Percentiles rank a stretch among this genome's conserved stretches.
Evolutionary conservation across 2,888 invertebrate species (phyloP).

Genomic region (Prenolepis imparis): DNA sequence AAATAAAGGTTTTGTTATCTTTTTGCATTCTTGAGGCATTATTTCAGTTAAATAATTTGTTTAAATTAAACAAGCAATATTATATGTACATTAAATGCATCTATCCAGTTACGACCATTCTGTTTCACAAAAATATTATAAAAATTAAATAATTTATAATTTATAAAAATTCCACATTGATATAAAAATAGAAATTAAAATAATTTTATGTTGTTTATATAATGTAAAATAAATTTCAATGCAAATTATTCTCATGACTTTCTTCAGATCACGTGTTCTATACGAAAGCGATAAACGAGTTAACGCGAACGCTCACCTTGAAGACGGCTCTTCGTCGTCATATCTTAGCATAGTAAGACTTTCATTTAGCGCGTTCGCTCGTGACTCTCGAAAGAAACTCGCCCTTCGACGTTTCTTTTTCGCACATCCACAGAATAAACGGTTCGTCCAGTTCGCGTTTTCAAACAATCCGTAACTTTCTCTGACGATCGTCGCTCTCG

Average conservation of each 20-base stretch:
- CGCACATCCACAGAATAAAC: background rate
- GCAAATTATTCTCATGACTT: background rate
- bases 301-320: constrained; percentile 66
- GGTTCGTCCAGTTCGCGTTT: background rate
- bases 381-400: constrained; percentile 36
- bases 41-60: background rate
- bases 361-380: constrained; percentile 59
- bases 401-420: background rate
- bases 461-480: constrained; percentile 34
- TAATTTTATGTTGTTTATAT: background rate
- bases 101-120: background rate
- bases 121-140: background rate
- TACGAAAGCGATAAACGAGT: background rate
- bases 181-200: background rate
- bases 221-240: background rate
- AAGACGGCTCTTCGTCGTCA: constrained; percentile 62
- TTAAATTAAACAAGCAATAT: background rate
- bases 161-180: background rate
- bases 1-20: background rate
- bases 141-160: background rate
- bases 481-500: constrained; percentile 8
- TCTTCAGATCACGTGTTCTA: background rate
- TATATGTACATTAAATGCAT: background rate
- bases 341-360: constrained; percentile 75
- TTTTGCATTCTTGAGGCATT: background rate